These are phyloP conservation scores for western clawed frog (Xenopus tropicalis) DNA, from an alignment of 2,113 vertebrate species.

Conservation along the genomic window UCB_Xtro_10.0 CM004445.2:34311501-34312000, in stretches of 20 bases:
- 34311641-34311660: conserved; percentile 44
- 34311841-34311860: conserved; percentile 50
- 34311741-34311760: conserved; percentile 38
- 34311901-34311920: conserved; percentile 7
- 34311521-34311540: conserved; percentile 10
- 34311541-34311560: conserved; percentile 44
- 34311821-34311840: conserved; percentile 40
- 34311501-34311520: conserved; percentile 10
- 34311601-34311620: conserved; percentile 32
- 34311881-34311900: conserved; percentile 19
- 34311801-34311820: conserved; percentile 46
- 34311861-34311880: conserved; percentile 46
- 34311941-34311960: neutral
- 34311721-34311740: conserved; percentile 24
- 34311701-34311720: conserved; percentile 41
- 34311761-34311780: conserved; percentile 32
- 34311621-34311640: conserved; percentile 39
- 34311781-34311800: conserved; percentile 40
- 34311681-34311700: conserved; percentile 42
- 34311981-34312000: neutral
- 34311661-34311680: conserved; percentile 31
- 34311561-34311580: conserved; percentile 24
- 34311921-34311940: conserved; percentile 15
- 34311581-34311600: conserved; percentile 39
- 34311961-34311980: neutral